Base-by-base conservation (phyloP, 2,113 vertebrate species). In the Pavo muticus region DNA sequence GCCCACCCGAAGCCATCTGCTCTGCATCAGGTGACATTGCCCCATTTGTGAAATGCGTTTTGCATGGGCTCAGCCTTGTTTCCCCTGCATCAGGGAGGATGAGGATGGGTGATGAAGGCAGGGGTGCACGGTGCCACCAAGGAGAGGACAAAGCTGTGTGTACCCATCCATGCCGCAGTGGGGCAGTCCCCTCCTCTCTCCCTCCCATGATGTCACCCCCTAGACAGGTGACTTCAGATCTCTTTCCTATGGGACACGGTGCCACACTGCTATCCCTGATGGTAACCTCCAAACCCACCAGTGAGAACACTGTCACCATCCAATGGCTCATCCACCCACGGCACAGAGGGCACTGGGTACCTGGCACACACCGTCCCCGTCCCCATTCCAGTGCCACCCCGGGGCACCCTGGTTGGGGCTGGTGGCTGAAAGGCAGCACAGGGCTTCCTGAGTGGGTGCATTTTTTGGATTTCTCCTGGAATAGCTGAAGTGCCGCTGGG, bases 381-480 rank as follows among this genome's bases (percentile, higher is more conserved):
- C 60, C 27, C 63, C 21, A 13, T 84, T 50, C 78, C 29, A 5
- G 27, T 90, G 87, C 45, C 89, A 56, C 45, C 76, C 56, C 9
- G 5, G 52, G 27, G 52, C 52, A 29, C 60, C 56, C 56, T 42
- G 30, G 20, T 14, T 1, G 1, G 88, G 89, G 48, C 77, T 72
- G 74, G 27, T 10, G 17, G 84, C 61, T 8, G 9, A 39, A 15
- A 29, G 77, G 56, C 35, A 90, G 92, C 59, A 5, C 14, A 47
- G 92, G 87, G 68, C 87, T 97, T 96, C 94, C 91, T 92, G 69
- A 93, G 91, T 12, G 10, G 67, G 86, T 72, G 93, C 97, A 97
- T 97, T 95, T 96, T 97, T 97, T 47, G 91, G 96, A 97, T 97
- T 96, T 97, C 96, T 97, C 87, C 42, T 40, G 95, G 93, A 97